phyloP scores from a whole-genome alignment of 2,888 invertebrate species.

The Spisula subtruncata region DNA sequence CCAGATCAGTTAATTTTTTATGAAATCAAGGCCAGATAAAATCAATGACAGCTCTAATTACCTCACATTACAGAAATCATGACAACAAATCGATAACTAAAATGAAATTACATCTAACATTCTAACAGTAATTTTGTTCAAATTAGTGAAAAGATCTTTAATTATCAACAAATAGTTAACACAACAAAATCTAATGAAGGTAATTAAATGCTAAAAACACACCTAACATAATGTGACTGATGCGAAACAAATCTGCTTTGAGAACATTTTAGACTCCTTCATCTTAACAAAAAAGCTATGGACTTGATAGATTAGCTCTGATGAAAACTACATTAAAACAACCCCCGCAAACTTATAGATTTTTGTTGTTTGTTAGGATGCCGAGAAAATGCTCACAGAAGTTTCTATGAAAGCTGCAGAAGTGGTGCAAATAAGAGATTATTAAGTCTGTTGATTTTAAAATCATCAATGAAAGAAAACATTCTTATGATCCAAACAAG shows the following conservation, averaged over 20 bases:
- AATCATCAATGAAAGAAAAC: too few relatives aligned
- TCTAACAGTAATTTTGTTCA: neutral
- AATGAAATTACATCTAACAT: neutral
- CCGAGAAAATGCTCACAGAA: neutral
- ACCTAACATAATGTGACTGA: neutral
- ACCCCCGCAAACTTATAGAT: neutral
- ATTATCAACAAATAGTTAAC: neutral
- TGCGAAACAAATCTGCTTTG: neutral
- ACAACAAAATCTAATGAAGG: neutral
- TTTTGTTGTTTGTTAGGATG: neutral
- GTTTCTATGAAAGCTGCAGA: neutral
- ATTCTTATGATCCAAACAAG: too few relatives aligned
- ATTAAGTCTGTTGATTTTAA: neutral
- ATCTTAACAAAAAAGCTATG: neutral
- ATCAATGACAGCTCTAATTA: too few relatives aligned
- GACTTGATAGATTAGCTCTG: neutral
- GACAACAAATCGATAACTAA: too few relatives aligned
- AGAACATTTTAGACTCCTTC: neutral
- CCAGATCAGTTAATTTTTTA: too few relatives aligned
- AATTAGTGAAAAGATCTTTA: neutral
- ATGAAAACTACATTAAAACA: neutral
- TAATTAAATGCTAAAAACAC: neutral
- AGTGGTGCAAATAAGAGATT: neutral
- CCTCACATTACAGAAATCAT: too few relatives aligned
- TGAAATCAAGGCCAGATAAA: too few relatives aligned